Conservation (phyloP, 2,888 invertebrate species). For the Rhimphoctona megacephalus region DNA sequence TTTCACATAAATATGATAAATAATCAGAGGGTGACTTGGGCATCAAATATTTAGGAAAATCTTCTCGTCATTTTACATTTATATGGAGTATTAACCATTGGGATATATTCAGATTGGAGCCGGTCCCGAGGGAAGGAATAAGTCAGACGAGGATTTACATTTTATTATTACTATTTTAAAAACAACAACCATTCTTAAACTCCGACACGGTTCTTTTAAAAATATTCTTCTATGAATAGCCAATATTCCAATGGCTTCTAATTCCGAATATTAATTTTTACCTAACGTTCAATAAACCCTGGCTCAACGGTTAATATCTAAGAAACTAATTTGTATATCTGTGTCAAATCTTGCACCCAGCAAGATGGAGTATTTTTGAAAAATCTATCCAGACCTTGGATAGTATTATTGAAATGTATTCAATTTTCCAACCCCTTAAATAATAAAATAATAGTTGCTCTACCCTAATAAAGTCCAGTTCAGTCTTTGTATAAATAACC, state of each 20-base stretch:
- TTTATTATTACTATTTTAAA: background rate
- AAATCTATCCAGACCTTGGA: too few species aligned
- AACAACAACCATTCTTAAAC: background rate
- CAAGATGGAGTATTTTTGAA: background rate
- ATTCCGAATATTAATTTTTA: background rate
- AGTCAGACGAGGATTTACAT: background rate
- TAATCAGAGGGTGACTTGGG: background rate
- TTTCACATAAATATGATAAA: constrained; percentile 49
- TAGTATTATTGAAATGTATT: too few species aligned
- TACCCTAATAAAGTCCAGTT: constrained; percentile 54
- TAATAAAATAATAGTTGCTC: constrained; percentile 40
- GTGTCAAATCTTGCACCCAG: background rate
- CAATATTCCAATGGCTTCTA: background rate
- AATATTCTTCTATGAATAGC: background rate
- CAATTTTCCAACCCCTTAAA: too few species aligned
- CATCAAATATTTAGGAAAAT: background rate
- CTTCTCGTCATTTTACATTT: too few species aligned
- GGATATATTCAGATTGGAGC: too few species aligned
- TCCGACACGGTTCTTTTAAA: background rate
- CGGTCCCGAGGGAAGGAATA: background rate
- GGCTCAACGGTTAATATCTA: background rate
- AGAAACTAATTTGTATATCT: background rate
- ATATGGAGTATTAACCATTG: too few species aligned
- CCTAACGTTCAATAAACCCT: background rate
- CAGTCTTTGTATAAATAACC: constrained; percentile 61